phyloP scores from a whole-genome alignment of 2,888 invertebrate genomes.

The Drosophila robusta region DNA sequence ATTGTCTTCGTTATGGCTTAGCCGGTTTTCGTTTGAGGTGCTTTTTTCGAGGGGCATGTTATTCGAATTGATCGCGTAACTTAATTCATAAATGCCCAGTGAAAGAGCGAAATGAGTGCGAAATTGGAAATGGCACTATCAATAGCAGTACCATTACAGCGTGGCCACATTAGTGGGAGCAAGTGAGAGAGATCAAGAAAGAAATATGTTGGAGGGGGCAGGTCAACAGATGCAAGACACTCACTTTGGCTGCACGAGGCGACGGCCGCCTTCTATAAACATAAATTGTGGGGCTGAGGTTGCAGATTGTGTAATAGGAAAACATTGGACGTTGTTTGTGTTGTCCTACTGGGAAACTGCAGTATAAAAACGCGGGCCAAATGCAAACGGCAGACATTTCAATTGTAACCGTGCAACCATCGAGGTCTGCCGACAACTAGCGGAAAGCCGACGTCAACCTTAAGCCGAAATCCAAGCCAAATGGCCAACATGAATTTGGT shows the following conservation, averaged over 20 bases:
- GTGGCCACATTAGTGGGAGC: not conserved
- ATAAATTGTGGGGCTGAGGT: conserved; percentile 16
- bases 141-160: conserved; percentile 5
- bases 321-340: conserved; percentile 33
- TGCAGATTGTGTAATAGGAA: conserved; percentile 71
- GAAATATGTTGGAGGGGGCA: conserved; percentile 18
- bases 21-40: conserved; percentile 59
- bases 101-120: conserved; percentile 49
- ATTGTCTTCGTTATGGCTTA: conserved; percentile 6
- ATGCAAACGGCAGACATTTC: conserved; percentile 63
- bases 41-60: conserved; percentile 23
- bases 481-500: conserved; percentile 68
- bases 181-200: conserved; percentile 23
- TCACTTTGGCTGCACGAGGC: conserved; percentile 39
- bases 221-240: conserved; percentile 50
- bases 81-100: conserved; percentile 66
- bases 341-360: conserved; percentile 53
- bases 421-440: conserved; percentile 31
- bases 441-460: conserved; percentile 15
- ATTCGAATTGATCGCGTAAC: conserved; percentile 77
- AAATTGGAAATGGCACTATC: conserved; percentile 23
- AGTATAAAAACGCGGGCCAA: conserved; percentile 62
- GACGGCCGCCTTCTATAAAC: conserved; percentile 32
- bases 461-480: conserved; percentile 28
- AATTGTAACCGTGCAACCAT: conserved; percentile 48